Evolutionary conservation across 2,888 invertebrate genomes (phyloP).

Genomic region (Watsonalla cultraria): DNA sequence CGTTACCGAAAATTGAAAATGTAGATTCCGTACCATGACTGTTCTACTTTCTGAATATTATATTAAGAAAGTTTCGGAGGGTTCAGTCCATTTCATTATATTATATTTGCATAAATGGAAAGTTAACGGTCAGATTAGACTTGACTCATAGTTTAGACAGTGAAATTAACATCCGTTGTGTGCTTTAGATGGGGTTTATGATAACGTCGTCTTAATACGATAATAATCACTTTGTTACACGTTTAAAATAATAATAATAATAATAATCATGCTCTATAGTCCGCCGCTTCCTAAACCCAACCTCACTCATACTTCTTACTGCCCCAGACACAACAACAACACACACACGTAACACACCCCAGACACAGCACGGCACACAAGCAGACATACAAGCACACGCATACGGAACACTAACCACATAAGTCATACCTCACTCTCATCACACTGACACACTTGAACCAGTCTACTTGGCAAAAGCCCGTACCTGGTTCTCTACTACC

Average conservation of each 20-base stretch:
- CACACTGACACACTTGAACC: no score
- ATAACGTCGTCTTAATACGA: background rate
- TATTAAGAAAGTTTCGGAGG: conserved; percentile 50
- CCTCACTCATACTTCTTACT: no score
- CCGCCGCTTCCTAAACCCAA: no score
- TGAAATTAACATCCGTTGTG: conserved; percentile 16
- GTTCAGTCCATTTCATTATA: conserved; percentile 37
- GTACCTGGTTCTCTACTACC: no score
- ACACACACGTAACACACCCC: no score
- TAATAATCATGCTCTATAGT: background rate
- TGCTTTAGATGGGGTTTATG: conserved; percentile 8
- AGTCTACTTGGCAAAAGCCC: no score
- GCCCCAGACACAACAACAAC: no score
- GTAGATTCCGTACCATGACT: conserved; percentile 25
- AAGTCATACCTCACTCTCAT: no score
- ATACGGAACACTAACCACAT: no score
- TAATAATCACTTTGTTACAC: background rate
- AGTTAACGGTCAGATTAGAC: conserved; percentile 41
- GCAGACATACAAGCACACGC: no score
- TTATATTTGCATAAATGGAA: conserved; percentile 51
- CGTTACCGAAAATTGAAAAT: conserved; percentile 39
- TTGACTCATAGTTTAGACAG: conserved; percentile 20
- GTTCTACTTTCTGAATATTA: conserved; percentile 51
- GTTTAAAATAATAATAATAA: background rate
- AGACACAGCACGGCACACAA: no score